These are phyloP conservation scores for Sisyra nigra DNA, from an alignment of 2,888 invertebrate genomes.

Conservation along the genomic window DNA sequence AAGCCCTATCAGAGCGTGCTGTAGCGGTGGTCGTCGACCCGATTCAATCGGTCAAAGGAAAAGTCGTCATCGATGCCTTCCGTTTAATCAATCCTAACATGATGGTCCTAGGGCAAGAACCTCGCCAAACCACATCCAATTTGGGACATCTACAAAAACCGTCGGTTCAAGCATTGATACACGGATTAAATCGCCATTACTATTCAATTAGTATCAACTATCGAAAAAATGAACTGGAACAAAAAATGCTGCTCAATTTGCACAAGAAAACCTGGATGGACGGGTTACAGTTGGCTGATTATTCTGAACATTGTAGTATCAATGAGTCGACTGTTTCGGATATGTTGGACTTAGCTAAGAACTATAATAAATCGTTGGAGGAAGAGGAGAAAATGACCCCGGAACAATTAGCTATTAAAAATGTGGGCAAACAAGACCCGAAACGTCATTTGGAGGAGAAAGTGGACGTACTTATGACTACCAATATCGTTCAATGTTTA, in stretches of 20 bases:
- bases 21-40: constrained; percentile 99
- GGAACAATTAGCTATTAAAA: constrained; percentile 97
- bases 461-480: constrained; percentile 90
- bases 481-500: constrained; percentile 94
- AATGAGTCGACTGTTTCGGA: constrained; percentile 91
- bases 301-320: constrained; percentile 79
- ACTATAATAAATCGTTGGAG: constrained; percentile 81
- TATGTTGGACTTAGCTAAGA: constrained; percentile 94
- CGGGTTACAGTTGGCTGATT: constrained; percentile 79
- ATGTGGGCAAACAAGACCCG: constrained; percentile 98
- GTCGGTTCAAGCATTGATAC: constrained; percentile 96
- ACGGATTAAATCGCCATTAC: constrained; percentile 96
- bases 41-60: constrained; percentile 97
- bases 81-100: constrained; percentile 97
- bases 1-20: constrained; percentile 92
- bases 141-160: constrained; percentile 97
- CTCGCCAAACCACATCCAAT: constrained; percentile 96
- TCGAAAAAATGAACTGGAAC: constrained; percentile 95
- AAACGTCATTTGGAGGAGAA: constrained; percentile 99
- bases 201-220: constrained; percentile 99
- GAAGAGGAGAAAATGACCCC: constrained; percentile 99
- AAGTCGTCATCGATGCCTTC: constrained; percentile 99
- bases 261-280: constrained; percentile 99
- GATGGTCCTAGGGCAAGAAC: constrained; percentile 98
- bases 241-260: constrained; percentile 96